Percentiles rank a stretch among this genome's conserved stretches.
These are phyloP conservation scores for Drosophila paramelanica DNA, from an alignment of 2,888 invertebrate genomes.

Conservation along the genomic window DNA sequence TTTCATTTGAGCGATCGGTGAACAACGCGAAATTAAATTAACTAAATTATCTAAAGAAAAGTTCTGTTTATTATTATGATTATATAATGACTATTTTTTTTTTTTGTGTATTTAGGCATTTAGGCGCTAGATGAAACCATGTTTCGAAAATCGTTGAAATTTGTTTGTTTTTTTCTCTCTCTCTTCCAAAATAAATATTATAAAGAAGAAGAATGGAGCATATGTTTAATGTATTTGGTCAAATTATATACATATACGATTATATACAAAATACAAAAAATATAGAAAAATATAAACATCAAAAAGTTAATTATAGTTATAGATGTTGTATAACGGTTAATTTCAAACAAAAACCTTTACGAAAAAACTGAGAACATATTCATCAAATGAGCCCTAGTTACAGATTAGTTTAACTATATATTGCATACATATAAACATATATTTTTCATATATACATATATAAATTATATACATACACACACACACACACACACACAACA, in stretches of 20 bases:
- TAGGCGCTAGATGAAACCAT: constrained; percentile 71
- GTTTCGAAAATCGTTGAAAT: constrained; percentile 73
- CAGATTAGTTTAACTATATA: constrained; percentile 78
- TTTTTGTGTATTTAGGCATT: constrained; percentile 69
- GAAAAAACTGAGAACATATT: constrained; percentile 74
- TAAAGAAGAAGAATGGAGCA: constrained; percentile 22
- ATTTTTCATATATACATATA: constrained; percentile 63
- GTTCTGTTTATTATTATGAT: constrained; percentile 45
- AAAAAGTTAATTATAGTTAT: constrained; percentile 53
- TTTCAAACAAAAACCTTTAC: constrained; percentile 49
- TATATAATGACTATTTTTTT: constrained; percentile 33
- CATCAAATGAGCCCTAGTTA: constrained; percentile 80
- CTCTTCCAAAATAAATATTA: constrained; percentile 33
- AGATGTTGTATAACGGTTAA: constrained; percentile 62
- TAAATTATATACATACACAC: constrained; percentile 37
- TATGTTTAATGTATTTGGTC: constrained; percentile 62
- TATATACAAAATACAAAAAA: constrained; percentile 12
- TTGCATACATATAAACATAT: constrained; percentile 57
- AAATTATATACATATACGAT: constrained; percentile 49
- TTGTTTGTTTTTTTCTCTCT: constrained; percentile 59
- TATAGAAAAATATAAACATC: constrained; percentile 62
- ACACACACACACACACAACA: constrained; percentile 32
- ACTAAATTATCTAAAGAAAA: constrained; percentile 34
- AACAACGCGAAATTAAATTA: constrained; percentile 23
- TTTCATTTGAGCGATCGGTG: constrained; percentile 19